Base-by-base conservation (phyloP, 2,113 vertebrate genomes). In the Callaeas wilsoni region DNA sequence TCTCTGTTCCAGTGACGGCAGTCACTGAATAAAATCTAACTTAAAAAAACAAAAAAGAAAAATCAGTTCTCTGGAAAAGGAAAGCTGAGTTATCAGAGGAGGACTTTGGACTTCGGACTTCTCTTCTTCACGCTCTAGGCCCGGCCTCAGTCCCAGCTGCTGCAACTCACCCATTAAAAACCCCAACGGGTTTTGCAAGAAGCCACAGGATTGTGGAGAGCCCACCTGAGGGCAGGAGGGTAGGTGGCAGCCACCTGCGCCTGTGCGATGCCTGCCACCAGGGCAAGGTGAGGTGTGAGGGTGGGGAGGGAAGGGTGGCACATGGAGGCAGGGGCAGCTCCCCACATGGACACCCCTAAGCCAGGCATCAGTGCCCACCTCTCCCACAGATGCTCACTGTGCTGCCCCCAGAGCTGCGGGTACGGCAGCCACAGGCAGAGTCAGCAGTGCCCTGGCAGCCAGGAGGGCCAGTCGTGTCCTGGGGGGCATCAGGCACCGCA, bases 231-330 rank as follows among this genome's bases (percentile, higher is more conserved):
- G 19, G 46, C 12, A 13, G 39, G 46, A 29, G 13, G 20, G n/a
- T 16, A 33, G 10, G 29, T 44, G 1, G 4, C 17, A 53, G 33
- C 27, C 47, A 4, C 16, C 16, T 19, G 17, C 1, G 3, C 16
- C 50, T 19, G 16, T 30, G 35, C 1, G 1, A 32, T 42, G 13
- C 19, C 20, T 12, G 3, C 18, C 37, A 52, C 32, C 27, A 25
- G 4, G 7, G 41, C 18, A 21, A 59, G 11, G 25, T 16, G 16
- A 18, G 16, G 20, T 14, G 27, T 16, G 13, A 52, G 16, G 17
- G 9, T 13, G 4, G 4, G 4, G 7, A 64, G 12, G 4, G 37
- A 52, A 64, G 10, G 18, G 33, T 0, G 1, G 33, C 9, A 64
- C 33, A 9, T 3, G 29, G 20, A 35, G 30, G 25, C 30, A 33